Conservation (phyloP, 2,113 vertebrate genomes). For the Actenoides lindsayi region DNA sequence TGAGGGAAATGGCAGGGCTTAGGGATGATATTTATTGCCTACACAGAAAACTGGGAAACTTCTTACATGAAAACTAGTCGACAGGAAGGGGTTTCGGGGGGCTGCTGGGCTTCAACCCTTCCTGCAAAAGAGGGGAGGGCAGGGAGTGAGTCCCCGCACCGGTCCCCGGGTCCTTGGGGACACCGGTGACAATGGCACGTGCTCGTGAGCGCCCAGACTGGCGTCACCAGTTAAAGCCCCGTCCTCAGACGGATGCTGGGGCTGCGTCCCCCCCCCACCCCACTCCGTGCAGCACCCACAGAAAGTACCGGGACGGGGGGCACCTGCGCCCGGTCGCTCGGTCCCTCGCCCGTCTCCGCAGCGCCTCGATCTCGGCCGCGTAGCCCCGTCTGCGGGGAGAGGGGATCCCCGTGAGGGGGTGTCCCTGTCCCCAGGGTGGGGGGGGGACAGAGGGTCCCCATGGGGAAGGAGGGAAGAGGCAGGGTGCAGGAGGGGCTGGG, state of each 20-base stretch:
- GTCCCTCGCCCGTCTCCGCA: background rate
- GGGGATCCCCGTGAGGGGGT: rapidly evolving
- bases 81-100: background rate
- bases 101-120: background rate
- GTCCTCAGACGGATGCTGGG: too few species aligned
- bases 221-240: background rate
- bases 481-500: background rate
- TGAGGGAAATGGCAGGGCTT: too few species aligned
- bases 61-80: too few species aligned
- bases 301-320: background rate
- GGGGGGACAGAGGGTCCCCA: background rate
- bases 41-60: too few species aligned
- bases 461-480: too few species aligned
- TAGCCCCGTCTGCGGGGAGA: background rate
- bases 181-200: background rate
- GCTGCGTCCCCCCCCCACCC: background rate
- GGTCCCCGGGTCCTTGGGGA: background rate
- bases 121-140: background rate
- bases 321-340: background rate
- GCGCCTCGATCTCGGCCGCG: background rate
- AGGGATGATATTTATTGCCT: too few species aligned
- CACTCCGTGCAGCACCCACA: background rate
- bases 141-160: background rate
- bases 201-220: background rate
- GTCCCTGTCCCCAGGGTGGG: background rate